Conservation (phyloP, 23 tunicate genomes). For the Clavelina lepadiformis region DNA sequence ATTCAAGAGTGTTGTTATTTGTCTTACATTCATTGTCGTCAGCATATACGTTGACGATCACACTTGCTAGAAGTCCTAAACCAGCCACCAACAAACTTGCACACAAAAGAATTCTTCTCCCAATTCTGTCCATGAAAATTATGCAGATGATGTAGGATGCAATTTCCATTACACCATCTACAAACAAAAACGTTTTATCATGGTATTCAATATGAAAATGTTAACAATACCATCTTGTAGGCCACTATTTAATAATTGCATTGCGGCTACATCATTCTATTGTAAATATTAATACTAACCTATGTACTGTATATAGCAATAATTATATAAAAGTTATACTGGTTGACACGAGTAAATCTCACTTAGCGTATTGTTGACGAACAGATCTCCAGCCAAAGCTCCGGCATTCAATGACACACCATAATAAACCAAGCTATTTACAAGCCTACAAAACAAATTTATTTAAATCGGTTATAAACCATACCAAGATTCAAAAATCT, state of each 20-base stretch:
- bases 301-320: too few relatives aligned
- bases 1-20: too few relatives aligned
- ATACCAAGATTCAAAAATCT: too few relatives aligned
- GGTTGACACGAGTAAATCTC: too few relatives aligned
- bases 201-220: too few relatives aligned
- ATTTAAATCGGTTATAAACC: too few relatives aligned
- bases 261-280: too few relatives aligned
- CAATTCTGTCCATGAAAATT: constrained; percentile 41
- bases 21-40: constrained; percentile 25
- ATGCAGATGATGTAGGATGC: constrained; percentile 26
- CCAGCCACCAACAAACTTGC: constrained; percentile 27
- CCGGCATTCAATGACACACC: constrained; percentile 62
- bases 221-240: too few relatives aligned
- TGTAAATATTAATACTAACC: too few relatives aligned
- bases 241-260: too few relatives aligned
- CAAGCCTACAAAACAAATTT: constrained; percentile 40
- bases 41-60: constrained; percentile 36
- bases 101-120: constrained; percentile 30
- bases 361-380: constrained; percentile 69
- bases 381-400: constrained; percentile 49
- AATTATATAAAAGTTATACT: too few relatives aligned
- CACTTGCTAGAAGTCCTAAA: constrained; percentile 33
- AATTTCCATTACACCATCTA: constrained; percentile 52
- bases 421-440: constrained; percentile 55
- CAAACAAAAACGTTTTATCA: too few relatives aligned